These are phyloP conservation scores for Drosophila auraria DNA, from an alignment of 1,140 invertebrate genomes.

Conservation along the genomic window DNA sequence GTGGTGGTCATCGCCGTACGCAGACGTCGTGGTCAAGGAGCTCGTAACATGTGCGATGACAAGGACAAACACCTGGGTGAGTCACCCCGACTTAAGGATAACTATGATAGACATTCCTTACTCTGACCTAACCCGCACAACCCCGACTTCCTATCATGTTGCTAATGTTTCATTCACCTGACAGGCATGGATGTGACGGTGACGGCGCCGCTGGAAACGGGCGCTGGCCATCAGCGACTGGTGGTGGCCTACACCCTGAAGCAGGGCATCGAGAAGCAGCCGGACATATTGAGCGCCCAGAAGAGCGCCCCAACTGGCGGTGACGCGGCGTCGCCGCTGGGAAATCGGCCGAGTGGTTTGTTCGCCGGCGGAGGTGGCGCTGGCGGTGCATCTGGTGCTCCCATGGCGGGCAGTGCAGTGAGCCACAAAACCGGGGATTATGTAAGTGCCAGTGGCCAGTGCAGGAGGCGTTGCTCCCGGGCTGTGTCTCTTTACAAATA, in stretches of 20 bases:
- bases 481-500: neutral
- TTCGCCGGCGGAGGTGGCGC: conserved; percentile 56
- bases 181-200: conserved; percentile 85
- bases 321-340: conserved; percentile 81
- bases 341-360: conserved; percentile 83
- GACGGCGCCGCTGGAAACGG: conserved; percentile 86
- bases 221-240: conserved; percentile 87
- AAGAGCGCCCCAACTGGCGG: conserved; percentile 82
- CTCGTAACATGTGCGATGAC: conserved; percentile 77
- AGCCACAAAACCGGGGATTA: conserved; percentile 77
- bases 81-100: conserved; percentile 19
- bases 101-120: conserved; percentile 2
- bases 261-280: conserved; percentile 85
- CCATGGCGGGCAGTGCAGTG: conserved; percentile 46
- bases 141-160: neutral
- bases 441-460: conserved; percentile 64
- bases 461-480: conserved; percentile 25
- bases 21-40: conserved; percentile 81
- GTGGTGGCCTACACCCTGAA: conserved; percentile 88
- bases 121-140: neutral
- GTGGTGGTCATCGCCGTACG: conserved; percentile 87
- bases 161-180: conserved; percentile 34
- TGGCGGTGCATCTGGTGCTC: conserved; percentile 40
- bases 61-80: conserved; percentile 87
- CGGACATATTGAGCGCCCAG: conserved; percentile 85